Base-by-base conservation (phyloP, 2,888 invertebrate genomes). In the Drosophila neotestacea region DNA sequence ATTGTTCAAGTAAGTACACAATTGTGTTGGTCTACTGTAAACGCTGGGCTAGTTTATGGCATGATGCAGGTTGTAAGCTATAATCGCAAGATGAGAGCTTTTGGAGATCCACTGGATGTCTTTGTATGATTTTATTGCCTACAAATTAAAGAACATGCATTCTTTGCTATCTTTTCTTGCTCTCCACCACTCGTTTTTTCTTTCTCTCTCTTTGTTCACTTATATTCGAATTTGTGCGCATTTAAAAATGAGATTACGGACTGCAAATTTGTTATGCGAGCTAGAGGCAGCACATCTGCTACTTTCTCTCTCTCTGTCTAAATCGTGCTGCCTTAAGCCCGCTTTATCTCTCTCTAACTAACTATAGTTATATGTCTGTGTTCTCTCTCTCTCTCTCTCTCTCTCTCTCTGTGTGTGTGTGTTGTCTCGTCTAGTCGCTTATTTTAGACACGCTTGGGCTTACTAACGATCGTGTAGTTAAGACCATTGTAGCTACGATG, bases 391-490 rank as follows among this genome's bases (percentile, higher is more conserved):
- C 46, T 64, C 39, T 47, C 50, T 56, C 27, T 38, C 51, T 0
- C 16, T 39, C 47, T 6, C 10, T 30, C 41, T 32, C 0, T 30
- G 10, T 16, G 10, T 36, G 7, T 32, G 22, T 22, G 22, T 32
- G 2, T 28, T 38, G 11, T 36, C 9, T 52, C 16, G n/a, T 9
- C 7, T 44, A n/a, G 39, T 13, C 2, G 28, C 28, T 34, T 34
- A n/a, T 42, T 5, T 10, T 27, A 96, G 92, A 97, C 96, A 93
- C 95, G 94, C 94, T 97, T 97, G 90, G 96, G 95, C 93, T 97
- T 97, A 91, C 96, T 96, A 64, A 97, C 95, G 88, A 96, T 94
- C 71, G 97, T 96, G 93, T 97, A 97, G 88, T 96, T 96, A 73
- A 95, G 95, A 61, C 96, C 95, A 90, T 96, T 96, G 81, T 95